phyloP scores from a whole-genome alignment of 2,888 invertebrate species.

The Hemaris fuciformis region DNA sequence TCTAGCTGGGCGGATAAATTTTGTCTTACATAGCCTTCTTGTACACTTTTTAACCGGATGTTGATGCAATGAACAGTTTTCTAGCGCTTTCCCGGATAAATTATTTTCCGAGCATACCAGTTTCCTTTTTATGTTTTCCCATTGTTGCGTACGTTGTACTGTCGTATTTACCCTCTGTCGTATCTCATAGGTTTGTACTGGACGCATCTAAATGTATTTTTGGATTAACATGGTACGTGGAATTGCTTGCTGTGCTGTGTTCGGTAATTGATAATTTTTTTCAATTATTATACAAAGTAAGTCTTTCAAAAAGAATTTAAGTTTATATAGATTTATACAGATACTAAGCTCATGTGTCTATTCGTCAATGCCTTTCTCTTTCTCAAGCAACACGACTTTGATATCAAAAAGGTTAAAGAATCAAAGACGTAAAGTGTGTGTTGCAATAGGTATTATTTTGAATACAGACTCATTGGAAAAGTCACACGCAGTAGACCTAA shows the following conservation, averaged over 20 bases:
- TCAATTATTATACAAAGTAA: no score
- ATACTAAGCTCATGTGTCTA: no score
- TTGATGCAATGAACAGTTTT: slow-evolving; percentile 26
- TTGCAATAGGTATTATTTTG: neutral
- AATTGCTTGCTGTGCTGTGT: no score
- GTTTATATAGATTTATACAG: no score
- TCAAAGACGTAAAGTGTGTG: neutral
- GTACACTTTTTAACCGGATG: slow-evolving; percentile 30
- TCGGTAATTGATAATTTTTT: no score
- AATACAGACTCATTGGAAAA: neutral
- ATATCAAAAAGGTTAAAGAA: neutral
- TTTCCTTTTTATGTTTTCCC: neutral
- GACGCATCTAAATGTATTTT: no score
- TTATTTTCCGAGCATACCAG: neutral
- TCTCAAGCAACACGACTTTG: no score
- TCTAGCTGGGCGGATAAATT: slow-evolving; percentile 41
- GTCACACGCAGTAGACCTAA: neutral
- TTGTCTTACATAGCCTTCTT: slow-evolving; percentile 36
- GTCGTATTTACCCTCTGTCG: neutral
- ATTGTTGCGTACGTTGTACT: neutral
- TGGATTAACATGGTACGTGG: no score
- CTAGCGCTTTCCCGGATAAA: slow-evolving; percentile 14
- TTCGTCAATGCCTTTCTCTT: no score
- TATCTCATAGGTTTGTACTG: no score
- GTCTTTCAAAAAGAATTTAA: no score